Percentiles rank a stretch among this genome's conserved stretches.
phyloP scores from a whole-genome alignment of 2,113 vertebrate species.

The Amia ocellicauda region DNA sequence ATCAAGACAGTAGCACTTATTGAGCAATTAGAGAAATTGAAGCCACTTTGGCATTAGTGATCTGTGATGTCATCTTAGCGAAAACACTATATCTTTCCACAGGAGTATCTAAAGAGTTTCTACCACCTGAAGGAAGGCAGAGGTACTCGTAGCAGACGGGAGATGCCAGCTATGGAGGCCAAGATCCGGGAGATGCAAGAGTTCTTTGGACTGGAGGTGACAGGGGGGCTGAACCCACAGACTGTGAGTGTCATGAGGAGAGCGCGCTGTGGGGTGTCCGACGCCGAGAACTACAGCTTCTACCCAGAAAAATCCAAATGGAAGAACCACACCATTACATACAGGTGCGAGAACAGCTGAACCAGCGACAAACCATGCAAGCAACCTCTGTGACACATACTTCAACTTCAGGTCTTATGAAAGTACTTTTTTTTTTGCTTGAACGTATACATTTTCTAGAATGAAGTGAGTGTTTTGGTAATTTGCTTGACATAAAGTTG shows the following conservation, averaged over 20 bases:
- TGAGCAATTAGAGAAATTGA: too few relatives aligned
- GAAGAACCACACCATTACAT: conserved; percentile 62
- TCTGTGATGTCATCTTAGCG: too few relatives aligned
- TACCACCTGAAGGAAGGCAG: conserved; percentile 25
- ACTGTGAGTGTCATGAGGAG: conserved; percentile 59
- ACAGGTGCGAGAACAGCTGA: conserved; percentile 51
- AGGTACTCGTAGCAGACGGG: conserved; percentile 11
- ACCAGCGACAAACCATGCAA: too few relatives aligned
- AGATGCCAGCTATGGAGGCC: conserved; percentile 8
- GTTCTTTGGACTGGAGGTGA: conserved; percentile 65
- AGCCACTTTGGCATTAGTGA: too few relatives aligned
- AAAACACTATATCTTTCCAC: conserved; percentile 18
- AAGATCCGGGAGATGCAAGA: conserved; percentile 59
- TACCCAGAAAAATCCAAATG: conserved; percentile 61
- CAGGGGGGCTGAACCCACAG: conserved; percentile 51
- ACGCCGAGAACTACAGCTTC: conserved; percentile 58
- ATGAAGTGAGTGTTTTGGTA: too few relatives aligned
- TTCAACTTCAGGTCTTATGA: not conserved
- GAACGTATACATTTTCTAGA: too few relatives aligned
- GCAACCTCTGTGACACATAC: too few relatives aligned
- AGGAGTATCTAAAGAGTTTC: conserved; percentile 45
- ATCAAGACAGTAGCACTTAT: too few relatives aligned
- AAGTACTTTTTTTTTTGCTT: not conserved
- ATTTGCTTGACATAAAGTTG: too few relatives aligned
- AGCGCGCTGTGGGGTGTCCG: conserved; percentile 58